Percentiles rank a stretch among this genome's conserved stretches.
Evolutionary conservation across 2,797 vertebrate species (phyloP).

Genomic region (Heteromormyrus szaboi): DNA sequence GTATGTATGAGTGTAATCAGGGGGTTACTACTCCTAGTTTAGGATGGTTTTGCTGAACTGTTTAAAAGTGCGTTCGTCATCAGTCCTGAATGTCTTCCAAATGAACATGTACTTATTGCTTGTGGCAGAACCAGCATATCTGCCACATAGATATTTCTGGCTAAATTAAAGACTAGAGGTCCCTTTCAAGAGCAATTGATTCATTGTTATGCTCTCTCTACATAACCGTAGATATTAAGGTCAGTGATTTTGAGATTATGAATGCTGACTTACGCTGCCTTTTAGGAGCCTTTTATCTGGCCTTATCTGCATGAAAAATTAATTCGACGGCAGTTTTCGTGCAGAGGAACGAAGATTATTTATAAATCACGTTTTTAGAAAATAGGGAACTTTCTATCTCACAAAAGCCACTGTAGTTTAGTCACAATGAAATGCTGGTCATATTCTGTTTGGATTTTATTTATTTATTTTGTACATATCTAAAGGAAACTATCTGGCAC

Average conservation of each 20-base stretch:
- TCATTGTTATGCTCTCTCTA: neutral
- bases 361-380: neutral
- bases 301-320: neutral
- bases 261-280: neutral
- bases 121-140: neutral
- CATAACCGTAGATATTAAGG: neutral
- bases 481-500: neutral
- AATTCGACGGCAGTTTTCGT: neutral
- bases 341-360: neutral
- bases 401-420: neutral
- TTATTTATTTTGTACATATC: neutral
- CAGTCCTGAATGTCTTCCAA: neutral
- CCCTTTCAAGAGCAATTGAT: neutral
- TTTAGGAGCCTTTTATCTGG: neutral
- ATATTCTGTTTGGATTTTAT: neutral
- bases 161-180: neutral
- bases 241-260: neutral
- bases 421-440: neutral
- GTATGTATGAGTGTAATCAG: neutral
- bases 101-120: neutral
- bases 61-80: neutral
- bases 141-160: neutral
- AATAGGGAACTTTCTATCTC: neutral
- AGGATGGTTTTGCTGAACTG: neutral
- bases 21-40: neutral